Evolutionary conservation across 2,888 invertebrate species (phyloP), one percentile per base, ranked within the genome.

Genomic region (Fragum sueziense): DNA sequence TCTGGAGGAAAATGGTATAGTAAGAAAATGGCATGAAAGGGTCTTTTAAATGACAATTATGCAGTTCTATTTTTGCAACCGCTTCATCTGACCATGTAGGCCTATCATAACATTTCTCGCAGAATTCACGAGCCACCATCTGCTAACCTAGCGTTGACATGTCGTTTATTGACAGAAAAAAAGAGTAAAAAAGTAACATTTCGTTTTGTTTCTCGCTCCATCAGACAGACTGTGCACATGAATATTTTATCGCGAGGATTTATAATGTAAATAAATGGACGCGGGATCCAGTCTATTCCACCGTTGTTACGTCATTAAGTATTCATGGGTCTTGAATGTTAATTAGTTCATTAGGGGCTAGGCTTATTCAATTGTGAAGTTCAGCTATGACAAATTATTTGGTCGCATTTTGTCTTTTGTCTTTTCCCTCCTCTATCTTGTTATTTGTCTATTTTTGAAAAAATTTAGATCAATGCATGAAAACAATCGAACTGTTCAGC

Each of bases 261-360:
- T 62, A 62, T 62, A 33, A n/a, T 62, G 62, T 62, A 62, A 62
- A 33, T 62, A 62, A 62, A 62, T 33, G 62, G 62, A n/a, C 62
- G 34, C 11, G 62, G n/a, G 62, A 62, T n/a, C n/a, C 62, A 22
- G 14, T 29, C 22, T 67, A 33, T 33, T 65, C 65, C n/a, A 11
- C 41, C 61, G 71, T 51, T 67, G 74, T 78, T 74, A 73, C 74
- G 47, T 67, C 75, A 80, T 80, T 76, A 75, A 76, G 37, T 33
- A 80, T 80, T 72, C 47, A 80, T 73, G 22, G 27, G 33, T 52
- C 68, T 73, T 74, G 80, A 80, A 80, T 80, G 77, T 62, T 74
- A 68, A 80, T 80, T 80, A 69, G 76, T 77, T 74, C 80, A 77
- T 80, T 80, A 80, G 41, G 34, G 65, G 41, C 47, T 47, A 11